Percentiles rank a stretch among this genome's conserved stretches.
Evolutionary conservation across 2,113 vertebrate species (phyloP).

Genomic region (Heterotis niloticus): DNA sequence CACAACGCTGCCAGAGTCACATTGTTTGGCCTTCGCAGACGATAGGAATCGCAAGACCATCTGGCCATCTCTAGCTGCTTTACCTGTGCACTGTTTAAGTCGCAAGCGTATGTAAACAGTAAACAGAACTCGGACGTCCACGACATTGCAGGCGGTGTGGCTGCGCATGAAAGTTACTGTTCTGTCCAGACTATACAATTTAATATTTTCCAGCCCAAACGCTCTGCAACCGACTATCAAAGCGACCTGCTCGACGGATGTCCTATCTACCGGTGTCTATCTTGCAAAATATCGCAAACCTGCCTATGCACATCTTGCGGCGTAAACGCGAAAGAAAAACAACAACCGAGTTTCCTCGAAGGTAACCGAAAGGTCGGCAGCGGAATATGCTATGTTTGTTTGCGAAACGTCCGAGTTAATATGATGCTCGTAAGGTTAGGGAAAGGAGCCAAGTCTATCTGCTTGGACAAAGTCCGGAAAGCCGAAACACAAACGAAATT

Average conservation of each 20-base stretch:
- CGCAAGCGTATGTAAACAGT: neutral
- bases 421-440: conserved; percentile 3
- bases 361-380: neutral
- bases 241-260: too few relatives aligned
- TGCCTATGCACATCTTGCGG: neutral
- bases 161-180: neutral
- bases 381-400: conserved; percentile 1
- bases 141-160: neutral
- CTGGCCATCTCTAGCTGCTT: neutral
- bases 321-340: neutral
- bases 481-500: neutral
- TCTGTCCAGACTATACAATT: neutral
- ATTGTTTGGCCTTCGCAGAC: neutral
- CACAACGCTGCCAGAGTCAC: neutral
- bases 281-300: neutral
- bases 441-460: neutral
- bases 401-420: conserved; percentile 5
- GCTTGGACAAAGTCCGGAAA: neutral
- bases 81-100: conserved; percentile 7
- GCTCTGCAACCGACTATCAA: neutral
- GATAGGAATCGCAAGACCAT: neutral
- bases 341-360: neutral
- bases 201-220: neutral
- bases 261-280: neutral
- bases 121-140: neutral